Base-by-base conservation (phyloP, 2,888 invertebrate species). In the Lepetodrilus schrolli region DNA sequence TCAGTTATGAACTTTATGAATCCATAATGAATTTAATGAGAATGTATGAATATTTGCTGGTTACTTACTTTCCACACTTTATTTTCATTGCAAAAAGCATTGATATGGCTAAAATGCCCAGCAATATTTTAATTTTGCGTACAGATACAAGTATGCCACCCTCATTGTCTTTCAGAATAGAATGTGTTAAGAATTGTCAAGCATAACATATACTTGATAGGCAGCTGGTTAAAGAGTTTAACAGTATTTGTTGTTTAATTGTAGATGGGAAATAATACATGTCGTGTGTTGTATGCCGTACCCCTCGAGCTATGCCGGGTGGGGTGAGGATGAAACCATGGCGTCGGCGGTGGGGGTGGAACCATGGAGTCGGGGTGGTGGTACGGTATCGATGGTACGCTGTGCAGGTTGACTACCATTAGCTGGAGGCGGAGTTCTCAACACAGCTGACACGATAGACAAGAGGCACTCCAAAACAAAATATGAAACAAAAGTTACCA, bases 181-280 rank as follows among this genome's bases (percentile, higher is more conserved):
- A 30, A 58, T 17, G 13, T 23, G 34, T 30, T 7, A 30, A 58
- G 58, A 30, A n/a, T n/a, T n/a, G n/a, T n/a, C n/a, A n/a, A n/a
- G n/a, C n/a, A n/a, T n/a, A n/a, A n/a, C n/a, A n/a, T n/a, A n/a
- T n/a, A n/a, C n/a, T n/a, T n/a, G n/a, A n/a, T n/a, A n/a, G n/a
- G 58, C 58, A 58, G 26, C 58, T 58, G 26, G 51, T 10, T 10
- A 5, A 43, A 13, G n/a, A 30, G 23, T 30, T 23, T 10, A 30
- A 58, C 34, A 58, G 17, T 58, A 58, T 23, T 17, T 30, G 58
- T 30, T 30, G 17, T 58, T 58, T 30, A 58, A 58, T 30, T 5
- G 58, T 58, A 58, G 58, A 58, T 58, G 58, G 58, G 34, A 17
- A 30, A 30, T n/a, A n/a, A n/a, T n/a, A n/a, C n/a, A n/a, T n/a